A percentile compares a stretch with the other conserved stretches of the same genome.
Conservation (phyloP, 2,888 invertebrate species). For the Melieria omissa region DNA sequence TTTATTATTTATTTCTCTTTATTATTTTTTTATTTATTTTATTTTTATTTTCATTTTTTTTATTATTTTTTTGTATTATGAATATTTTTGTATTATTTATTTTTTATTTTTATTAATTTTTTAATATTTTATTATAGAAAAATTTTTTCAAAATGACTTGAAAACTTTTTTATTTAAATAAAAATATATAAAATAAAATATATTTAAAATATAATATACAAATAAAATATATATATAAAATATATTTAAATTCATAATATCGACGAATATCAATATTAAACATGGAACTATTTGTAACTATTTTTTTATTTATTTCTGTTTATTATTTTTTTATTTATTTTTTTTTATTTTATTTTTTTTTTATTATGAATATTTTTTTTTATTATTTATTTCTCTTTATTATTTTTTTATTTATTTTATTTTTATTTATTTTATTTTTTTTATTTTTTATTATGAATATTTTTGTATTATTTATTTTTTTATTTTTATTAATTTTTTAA, state of each 20-base stretch:
- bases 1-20: not conserved
- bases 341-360: constrained; percentile 2
- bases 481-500: not conserved
- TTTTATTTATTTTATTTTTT: constrained; percentile 13
- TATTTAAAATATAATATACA: not conserved
- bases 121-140: not conserved
- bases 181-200: not conserved
- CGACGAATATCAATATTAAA: not conserved
- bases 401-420: constrained; percentile 1
- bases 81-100: constrained; percentile 12
- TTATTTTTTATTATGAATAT: not conserved
- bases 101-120: constrained; percentile 23
- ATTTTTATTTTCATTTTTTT: constrained; percentile 17
- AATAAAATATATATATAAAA: not conserved
- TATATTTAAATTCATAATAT: not conserved
- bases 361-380: too few species aligned
- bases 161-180: not conserved
- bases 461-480: not conserved
- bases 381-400: constrained; percentile 1
- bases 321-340: constrained; percentile 13
- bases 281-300: not conserved
- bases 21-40: not conserved
- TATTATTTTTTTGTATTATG: not conserved
- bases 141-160: too few species aligned
- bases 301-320: constrained; percentile 2